A percentile compares a stretch with the other conserved stretches of the same genome.
Evolutionary conservation across 1,140 invertebrate genomes (phyloP).

Genomic region (Probaryconus sp.): DNA sequence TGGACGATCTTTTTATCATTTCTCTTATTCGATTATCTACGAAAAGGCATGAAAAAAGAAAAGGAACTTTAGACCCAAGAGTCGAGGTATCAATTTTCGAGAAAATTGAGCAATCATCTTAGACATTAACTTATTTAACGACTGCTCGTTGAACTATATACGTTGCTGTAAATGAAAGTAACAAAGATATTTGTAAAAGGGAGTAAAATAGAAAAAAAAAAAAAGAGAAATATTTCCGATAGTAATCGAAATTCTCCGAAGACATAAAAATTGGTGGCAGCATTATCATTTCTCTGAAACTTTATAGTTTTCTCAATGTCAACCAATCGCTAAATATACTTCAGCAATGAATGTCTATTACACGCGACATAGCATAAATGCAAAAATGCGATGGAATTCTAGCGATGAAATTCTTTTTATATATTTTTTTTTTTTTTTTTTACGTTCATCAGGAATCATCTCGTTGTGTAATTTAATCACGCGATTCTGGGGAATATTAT

Average conservation of each 20-base stretch:
- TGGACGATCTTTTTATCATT: no score
- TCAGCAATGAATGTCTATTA: slow-evolving; percentile 5
- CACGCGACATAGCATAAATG: background rate
- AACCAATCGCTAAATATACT: slow-evolving; percentile 26
- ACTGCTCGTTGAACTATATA: slow-evolving; percentile 6
- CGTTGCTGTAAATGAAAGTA: background rate
- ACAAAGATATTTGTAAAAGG: slow-evolving; percentile 9
- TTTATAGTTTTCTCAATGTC: slow-evolving; percentile 49
- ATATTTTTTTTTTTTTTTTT: no score
- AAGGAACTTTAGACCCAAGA: no score
- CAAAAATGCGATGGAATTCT: slow-evolving; percentile 11
- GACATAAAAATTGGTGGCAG: slow-evolving; percentile 25
- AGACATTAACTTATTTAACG: slow-evolving; percentile 21
- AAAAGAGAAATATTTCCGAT: slow-evolving; percentile 1
- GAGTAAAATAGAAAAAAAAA: slow-evolving; percentile 4
- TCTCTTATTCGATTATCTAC: background rate
- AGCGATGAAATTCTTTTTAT: slow-evolving; percentile 5
- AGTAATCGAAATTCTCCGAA: slow-evolving; percentile 30
- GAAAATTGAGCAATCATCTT: slow-evolving; percentile 31
- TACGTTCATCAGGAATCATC: background rate
- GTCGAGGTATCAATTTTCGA: slow-evolving; percentile 27
- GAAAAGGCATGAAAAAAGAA: no score
- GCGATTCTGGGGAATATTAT: background rate
- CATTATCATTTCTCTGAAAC: slow-evolving; percentile 28
- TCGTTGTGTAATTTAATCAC: slow-evolving; percentile 22